Evolutionary conservation across 2,888 invertebrate genomes (phyloP).

Genomic region (Copidosoma aretas): DNA sequence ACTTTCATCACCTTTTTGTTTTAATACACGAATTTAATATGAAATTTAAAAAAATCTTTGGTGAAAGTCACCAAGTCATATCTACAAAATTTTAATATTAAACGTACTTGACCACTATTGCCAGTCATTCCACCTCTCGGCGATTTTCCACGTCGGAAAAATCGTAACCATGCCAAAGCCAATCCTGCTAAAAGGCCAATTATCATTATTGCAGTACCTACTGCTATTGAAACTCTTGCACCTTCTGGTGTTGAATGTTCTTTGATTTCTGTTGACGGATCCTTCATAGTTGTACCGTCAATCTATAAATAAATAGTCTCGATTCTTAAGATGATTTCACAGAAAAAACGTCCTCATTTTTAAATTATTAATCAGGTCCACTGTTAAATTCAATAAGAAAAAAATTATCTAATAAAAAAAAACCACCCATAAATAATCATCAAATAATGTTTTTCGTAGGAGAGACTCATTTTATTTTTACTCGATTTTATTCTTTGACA

Average conservation of each 20-base stretch:
- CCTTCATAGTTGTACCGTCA: slow-evolving; percentile 23
- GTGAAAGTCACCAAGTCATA: neutral
- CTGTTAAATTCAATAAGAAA: too few species aligned
- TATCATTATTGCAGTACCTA: slow-evolving; percentile 56
- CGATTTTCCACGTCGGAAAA: slow-evolving; percentile 56
- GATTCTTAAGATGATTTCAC: too few species aligned
- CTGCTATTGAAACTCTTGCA: slow-evolving; percentile 52
- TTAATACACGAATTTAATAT: neutral
- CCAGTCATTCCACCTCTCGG: slow-evolving; percentile 56
- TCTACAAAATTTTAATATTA: neutral
- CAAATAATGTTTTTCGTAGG: too few species aligned
- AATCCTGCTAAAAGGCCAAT: slow-evolving; percentile 53
- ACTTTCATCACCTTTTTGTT: neutral
- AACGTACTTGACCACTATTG: slow-evolving; percentile 59
- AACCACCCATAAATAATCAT: too few species aligned
- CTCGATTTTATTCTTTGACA: too few species aligned
- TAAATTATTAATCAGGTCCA: too few species aligned
- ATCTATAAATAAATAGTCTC: slow-evolving; percentile 16
- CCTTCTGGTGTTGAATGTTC: slow-evolving; percentile 43
- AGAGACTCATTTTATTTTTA: too few species aligned
- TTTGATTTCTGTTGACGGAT: slow-evolving; percentile 35
- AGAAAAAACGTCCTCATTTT: too few species aligned
- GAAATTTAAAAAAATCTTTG: too few species aligned
- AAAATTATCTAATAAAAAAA: too few species aligned
- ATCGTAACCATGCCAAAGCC: slow-evolving; percentile 56